phyloP scores from a whole-genome alignment of 2,797 vertebrate genomes.

The Chelon auratus region DNA sequence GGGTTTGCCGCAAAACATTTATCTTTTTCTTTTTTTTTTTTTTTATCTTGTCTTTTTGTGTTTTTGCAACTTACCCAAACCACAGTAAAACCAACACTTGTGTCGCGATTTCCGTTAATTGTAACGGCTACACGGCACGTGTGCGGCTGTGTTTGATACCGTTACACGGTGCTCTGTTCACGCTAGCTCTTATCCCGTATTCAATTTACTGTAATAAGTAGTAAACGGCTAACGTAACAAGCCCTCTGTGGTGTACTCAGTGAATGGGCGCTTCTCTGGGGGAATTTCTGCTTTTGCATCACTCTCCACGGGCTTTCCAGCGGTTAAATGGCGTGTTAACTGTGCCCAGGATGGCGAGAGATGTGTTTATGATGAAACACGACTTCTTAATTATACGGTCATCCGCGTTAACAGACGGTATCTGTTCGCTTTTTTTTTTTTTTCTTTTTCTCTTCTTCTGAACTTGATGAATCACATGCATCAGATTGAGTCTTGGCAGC shows the following conservation, averaged over 20 bases:
- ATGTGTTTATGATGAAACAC: neutral
- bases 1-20: neutral
- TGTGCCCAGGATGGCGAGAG: neutral
- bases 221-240: neutral
- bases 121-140: neutral
- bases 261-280: conserved; percentile 24
- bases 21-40: neutral
- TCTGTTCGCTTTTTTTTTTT: neutral
- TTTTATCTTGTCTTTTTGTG: neutral
- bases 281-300: conserved; percentile 51
- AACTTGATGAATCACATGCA: no score
- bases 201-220: neutral
- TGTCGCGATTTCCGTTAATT: neutral
- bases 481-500: neutral
- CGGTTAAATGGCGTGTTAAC: neutral
- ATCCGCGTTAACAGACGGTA: neutral
- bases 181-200: neutral
- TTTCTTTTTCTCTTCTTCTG: neutral
- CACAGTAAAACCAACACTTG: neutral
- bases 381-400: neutral
- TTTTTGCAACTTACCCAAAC: conserved; percentile 33
- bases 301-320: conserved; percentile 31
- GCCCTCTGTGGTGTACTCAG: conserved; percentile 8
- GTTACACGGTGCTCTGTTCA: neutral
- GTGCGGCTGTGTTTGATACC: neutral